Evolutionary conservation across 2,888 invertebrate species (phyloP).

Genomic region (Tolmerus cingulatus): DNA sequence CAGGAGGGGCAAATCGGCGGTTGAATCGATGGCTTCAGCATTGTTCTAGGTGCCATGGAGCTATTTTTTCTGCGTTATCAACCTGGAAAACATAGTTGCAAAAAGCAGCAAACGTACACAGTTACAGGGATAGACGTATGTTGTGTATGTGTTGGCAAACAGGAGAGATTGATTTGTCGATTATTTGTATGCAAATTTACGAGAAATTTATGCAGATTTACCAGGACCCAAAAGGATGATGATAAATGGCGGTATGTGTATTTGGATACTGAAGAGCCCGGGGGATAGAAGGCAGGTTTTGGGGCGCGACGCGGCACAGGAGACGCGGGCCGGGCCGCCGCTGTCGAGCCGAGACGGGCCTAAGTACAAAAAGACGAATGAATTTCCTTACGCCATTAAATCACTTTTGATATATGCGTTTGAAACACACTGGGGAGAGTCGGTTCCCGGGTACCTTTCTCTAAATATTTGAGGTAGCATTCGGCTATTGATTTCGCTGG

Average conservation of each 20-base stretch:
- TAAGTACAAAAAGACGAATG: conserved; percentile 35
- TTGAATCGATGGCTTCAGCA: background rate
- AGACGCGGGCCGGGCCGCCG: background rate
- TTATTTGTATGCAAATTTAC: conserved; percentile 56
- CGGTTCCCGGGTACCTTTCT: conserved; percentile 18
- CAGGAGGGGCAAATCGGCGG: background rate
- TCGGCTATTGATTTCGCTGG: conserved; percentile 34
- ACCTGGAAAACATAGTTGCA: background rate
- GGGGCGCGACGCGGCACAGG: background rate
- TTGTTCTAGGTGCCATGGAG: background rate
- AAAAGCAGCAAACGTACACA: background rate
- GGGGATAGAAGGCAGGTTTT: background rate
- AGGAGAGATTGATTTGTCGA: conserved; percentile 51
- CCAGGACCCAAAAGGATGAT: conserved; percentile 34
- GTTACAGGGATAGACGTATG: background rate
- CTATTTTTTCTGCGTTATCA: conserved; percentile 8
- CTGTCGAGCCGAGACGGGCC: conserved; percentile 3
- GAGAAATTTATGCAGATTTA: conserved; percentile 54
- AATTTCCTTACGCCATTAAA: conserved; percentile 46
- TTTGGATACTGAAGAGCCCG: conserved; percentile 9
- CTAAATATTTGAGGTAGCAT: conserved; percentile 24
- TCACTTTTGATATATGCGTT: conserved; percentile 51
- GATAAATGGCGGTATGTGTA: conserved; percentile 34
- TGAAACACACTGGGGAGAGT: conserved; percentile 4
- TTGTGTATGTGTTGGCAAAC: background rate